A percentile compares a stretch with the other conserved stretches of the same genome.
phyloP scores from a whole-genome alignment of 2,888 invertebrate species.

The Melanchra persicariae region DNA sequence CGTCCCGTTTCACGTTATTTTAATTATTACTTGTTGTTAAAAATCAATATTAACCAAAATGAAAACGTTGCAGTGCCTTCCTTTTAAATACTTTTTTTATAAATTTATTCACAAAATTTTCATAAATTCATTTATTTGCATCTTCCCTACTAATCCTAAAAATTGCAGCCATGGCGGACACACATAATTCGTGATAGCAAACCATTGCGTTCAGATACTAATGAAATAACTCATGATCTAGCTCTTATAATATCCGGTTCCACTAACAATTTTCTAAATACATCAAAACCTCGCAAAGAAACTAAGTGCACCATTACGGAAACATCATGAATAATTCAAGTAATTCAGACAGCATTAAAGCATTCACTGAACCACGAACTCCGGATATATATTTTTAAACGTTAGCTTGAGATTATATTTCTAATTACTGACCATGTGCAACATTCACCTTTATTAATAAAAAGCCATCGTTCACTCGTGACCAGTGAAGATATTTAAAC shows the following conservation, averaged over 20 bases:
- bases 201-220: constrained; percentile 5
- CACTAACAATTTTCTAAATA: constrained; percentile 38
- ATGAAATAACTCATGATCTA: constrained; percentile 6
- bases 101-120: too few relatives aligned
- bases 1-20: too few relatives aligned
- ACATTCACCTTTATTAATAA: constrained; percentile 33
- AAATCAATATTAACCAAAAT: too few relatives aligned
- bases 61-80: too few relatives aligned
- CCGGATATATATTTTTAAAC: constrained; percentile 27
- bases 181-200: neutral
- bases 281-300: constrained; percentile 34
- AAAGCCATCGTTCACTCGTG: constrained; percentile 19
- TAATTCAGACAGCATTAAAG: constrained; percentile 46
- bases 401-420: constrained; percentile 20
- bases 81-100: too few relatives aligned
- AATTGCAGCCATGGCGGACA: neutral
- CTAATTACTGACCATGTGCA: constrained; percentile 28
- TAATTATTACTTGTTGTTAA: too few relatives aligned
- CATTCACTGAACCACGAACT: constrained; percentile 52
- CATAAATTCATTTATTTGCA: too few relatives aligned
- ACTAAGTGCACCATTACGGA: constrained; percentile 50
- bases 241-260: constrained; percentile 28
- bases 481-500: constrained; percentile 17
- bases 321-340: constrained; percentile 56
- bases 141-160: constrained; percentile 1